phyloP scores from a whole-genome alignment of 2,888 invertebrate genomes.

The Cremastinae sp. region DNA sequence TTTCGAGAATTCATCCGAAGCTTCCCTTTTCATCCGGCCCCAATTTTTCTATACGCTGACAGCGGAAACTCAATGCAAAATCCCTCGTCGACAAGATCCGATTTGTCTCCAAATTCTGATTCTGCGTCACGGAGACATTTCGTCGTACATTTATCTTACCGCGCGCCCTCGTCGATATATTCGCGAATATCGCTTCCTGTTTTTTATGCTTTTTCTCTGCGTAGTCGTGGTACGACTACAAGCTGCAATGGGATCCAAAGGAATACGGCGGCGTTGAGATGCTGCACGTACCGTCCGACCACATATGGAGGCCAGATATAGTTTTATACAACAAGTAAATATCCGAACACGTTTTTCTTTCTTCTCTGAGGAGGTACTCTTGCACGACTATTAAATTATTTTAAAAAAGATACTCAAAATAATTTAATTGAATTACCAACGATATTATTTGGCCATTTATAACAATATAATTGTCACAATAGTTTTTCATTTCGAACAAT shows the following conservation, averaged over 20 bases:
- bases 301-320: conserved; percentile 92
- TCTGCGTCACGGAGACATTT: neutral
- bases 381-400: too few relatives aligned
- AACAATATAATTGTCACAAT: too few relatives aligned
- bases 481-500: too few relatives aligned
- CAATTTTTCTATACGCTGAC: neutral
- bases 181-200: conserved; percentile 4
- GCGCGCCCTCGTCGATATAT: neutral
- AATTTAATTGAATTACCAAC: too few relatives aligned
- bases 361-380: too few relatives aligned
- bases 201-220: conserved; percentile 15
- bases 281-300: conserved; percentile 92
- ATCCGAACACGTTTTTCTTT: conserved; percentile 15
- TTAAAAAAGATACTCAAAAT: too few relatives aligned
- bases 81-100: neutral
- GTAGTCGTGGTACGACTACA: conserved; percentile 93
- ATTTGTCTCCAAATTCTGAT: conserved; percentile 11
- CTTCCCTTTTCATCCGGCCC: neutral
- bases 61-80: conserved; percentile 12
- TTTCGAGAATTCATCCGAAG: too few relatives aligned
- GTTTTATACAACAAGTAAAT: conserved; percentile 91
- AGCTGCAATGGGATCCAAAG: conserved; percentile 91
- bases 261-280: conserved; percentile 93
- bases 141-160: neutral
- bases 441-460: too few relatives aligned